phyloP scores from a whole-genome alignment of 2,797 vertebrate species.

The Saxicola maurus region DNA sequence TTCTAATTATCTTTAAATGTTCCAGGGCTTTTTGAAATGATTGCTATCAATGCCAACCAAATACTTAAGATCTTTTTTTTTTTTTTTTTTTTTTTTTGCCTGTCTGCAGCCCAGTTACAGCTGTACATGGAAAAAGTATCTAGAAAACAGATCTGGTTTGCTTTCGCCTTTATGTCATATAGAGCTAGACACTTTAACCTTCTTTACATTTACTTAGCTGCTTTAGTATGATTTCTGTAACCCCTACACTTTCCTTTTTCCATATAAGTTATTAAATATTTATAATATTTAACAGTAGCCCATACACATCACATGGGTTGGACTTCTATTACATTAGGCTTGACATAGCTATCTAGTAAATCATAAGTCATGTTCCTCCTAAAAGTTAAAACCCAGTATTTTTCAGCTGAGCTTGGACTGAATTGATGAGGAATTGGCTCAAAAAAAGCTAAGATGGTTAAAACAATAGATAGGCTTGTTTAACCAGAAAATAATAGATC shows the following conservation, averaged over 20 bases:
- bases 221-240: conserved; percentile 27
- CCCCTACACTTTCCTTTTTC: background rate
- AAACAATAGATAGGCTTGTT: background rate
- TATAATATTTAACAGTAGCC: conserved; percentile 36
- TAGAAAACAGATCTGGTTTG: conserved; percentile 44
- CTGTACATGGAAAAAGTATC: conserved; percentile 6
- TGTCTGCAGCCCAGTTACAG: conserved; percentile 1
- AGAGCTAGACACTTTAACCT: conserved; percentile 23
- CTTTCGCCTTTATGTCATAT: conserved; percentile 25
- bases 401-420: background rate
- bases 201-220: conserved; percentile 24
- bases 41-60: conserved; percentile 57
- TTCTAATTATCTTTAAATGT: conserved; percentile 63
- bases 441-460: background rate
- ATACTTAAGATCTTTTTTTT: conserved; percentile 11
- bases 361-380: background rate
- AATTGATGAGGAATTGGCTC: background rate
- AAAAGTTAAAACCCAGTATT: background rate
- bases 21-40: conserved; percentile 61
- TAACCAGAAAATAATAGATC: background rate
- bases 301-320: background rate
- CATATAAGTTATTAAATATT: conserved; percentile 3
- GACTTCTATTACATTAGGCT: background rate
- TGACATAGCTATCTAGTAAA: background rate
- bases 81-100: background rate